Percentiles rank a stretch among this genome's conserved stretches.
Evolutionary conservation across 2,888 invertebrate genomes (phyloP).

Genomic region (Ophion ellenae): DNA sequence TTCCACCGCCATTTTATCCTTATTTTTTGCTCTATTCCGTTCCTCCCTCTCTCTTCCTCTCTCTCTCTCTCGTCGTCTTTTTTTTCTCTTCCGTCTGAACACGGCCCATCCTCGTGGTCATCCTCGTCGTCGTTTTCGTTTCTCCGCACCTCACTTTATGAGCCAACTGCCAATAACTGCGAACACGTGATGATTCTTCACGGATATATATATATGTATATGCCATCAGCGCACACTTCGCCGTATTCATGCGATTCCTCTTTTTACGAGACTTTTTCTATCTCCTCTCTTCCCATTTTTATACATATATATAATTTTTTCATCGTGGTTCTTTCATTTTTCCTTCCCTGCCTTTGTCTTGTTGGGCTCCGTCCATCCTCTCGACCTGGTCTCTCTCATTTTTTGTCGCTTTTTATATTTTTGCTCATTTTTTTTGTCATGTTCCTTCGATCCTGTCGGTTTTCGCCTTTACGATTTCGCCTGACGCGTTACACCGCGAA

Average conservation of each 20-base stretch:
- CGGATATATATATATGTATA: slow-evolving; percentile 65
- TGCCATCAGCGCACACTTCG: slow-evolving; percentile 68
- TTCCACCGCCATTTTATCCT: slow-evolving; percentile 61
- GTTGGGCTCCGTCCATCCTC: no score
- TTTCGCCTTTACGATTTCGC: not conserved
- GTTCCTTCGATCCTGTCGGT: slow-evolving; percentile 14
- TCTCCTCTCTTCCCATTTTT: not conserved
- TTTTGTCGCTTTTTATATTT: not conserved
- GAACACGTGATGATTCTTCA: slow-evolving; percentile 81
- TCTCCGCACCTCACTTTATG: slow-evolving; percentile 69
- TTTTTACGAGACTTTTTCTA: not conserved
- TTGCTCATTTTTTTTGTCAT: not conserved
- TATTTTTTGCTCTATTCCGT: slow-evolving; percentile 48
- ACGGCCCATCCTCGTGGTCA: slow-evolving; percentile 31
- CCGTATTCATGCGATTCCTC: slow-evolving; percentile 11
- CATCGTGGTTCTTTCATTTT: no score
- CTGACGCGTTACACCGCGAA: no score
- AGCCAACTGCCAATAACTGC: slow-evolving; percentile 79
- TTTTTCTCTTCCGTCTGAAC: slow-evolving; percentile 36
- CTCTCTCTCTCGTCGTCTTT: slow-evolving; percentile 68
- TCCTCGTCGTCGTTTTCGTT: slow-evolving; percentile 51
- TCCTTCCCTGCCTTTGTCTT: no score
- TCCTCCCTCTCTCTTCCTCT: slow-evolving; percentile 47
- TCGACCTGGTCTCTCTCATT: no score
- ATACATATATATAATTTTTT: not conserved